Evolutionary conservation across 2,113 vertebrate species (phyloP), one percentile per base, ranked within the genome.

Genomic region (Azemiops feae): DNA sequence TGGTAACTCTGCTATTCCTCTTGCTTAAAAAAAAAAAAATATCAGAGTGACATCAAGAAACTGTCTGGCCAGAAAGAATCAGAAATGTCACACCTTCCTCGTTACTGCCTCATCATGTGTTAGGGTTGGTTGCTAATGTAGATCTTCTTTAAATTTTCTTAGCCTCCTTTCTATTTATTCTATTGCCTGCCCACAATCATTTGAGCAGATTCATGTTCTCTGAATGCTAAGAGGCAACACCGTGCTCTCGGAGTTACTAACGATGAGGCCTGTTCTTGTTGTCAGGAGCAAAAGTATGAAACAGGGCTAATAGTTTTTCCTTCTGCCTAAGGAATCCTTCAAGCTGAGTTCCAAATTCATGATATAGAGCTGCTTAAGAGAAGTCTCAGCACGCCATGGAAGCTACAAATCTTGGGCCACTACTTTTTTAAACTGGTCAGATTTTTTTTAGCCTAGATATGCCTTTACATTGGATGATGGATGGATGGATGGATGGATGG

Each of bases 1-100:
- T 30, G 89, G 52, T 85, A 12, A 86, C 50, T 81, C 1, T 91
- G 1, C 0, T 0, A 0, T 55, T 57, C 92, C 85, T 54, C 22
- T 57, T 30, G 89, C 87, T 86, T 93, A 91, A 64, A 43, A 87
- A 69, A 47, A n/a, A 50, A 50, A 1, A 47, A 50, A 50, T 9
- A 64, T 22, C 0, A 0, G 94, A 94, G 34, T 0, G 0, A 81
- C 58, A 60, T 6, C 58, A 2, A 92, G 58, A 92, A 94, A 11
- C n/a, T 12, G 4, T 93, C 88, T 89, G 81, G n/a, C n/a, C n/a
- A n/a, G n/a, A n/a, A 91, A 34, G 34, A 87, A 93, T 27, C 47
- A 1, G 0, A 85, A 92, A 85, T 81, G 50, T 47, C 47, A 69
- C 47, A 54, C 25, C 27, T 39, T 12, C 86, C 30, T 43, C 74